Evolutionary conservation across 2,888 invertebrate species (phyloP).

Genomic region (Melieria picta): DNA sequence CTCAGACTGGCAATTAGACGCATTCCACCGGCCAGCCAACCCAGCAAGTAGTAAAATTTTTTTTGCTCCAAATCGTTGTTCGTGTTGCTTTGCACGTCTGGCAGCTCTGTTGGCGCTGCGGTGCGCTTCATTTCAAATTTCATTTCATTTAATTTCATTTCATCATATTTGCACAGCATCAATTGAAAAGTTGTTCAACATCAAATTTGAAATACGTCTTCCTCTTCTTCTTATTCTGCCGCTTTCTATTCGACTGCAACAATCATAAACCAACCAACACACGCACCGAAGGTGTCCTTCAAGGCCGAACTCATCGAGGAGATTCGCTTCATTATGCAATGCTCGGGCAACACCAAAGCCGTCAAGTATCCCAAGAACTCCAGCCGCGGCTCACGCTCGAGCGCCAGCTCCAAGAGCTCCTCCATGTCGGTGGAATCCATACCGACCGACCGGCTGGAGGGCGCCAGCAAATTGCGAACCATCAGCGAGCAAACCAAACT

Average conservation of each 20-base stretch:
- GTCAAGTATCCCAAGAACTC: conserved; percentile 69
- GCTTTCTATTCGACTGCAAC: not conserved
- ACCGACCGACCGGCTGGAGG: conserved; percentile 45
- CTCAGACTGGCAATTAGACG: too few species aligned
- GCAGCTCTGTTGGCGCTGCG: too few species aligned
- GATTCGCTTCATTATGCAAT: conserved; percentile 77
- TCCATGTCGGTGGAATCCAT: conserved; percentile 57
- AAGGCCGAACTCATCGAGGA: conserved; percentile 76
- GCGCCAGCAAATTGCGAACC: conserved; percentile 41
- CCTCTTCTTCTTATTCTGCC: not conserved
- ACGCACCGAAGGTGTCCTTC: conserved; percentile 71
- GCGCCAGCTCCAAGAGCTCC: conserved; percentile 49
- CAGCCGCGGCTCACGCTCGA: conserved; percentile 45
- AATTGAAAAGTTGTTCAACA: conserved; percentile 15
- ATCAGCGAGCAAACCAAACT: conserved; percentile 26
- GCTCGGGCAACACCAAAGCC: conserved; percentile 77
- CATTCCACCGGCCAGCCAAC: too few species aligned
- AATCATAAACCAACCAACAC: not conserved
- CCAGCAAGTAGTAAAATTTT: too few species aligned
- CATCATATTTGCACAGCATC: not conserved
- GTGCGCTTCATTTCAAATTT: too few species aligned
- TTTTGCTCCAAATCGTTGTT: too few species aligned
- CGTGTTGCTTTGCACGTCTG: too few species aligned
- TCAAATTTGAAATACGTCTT: not conserved
- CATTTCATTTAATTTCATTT: conserved; percentile 2